Evolutionary conservation across 2,113 vertebrate species (phyloP), one percentile per base, ranked within the genome.

Genomic region (Glaucomys volans): DNA sequence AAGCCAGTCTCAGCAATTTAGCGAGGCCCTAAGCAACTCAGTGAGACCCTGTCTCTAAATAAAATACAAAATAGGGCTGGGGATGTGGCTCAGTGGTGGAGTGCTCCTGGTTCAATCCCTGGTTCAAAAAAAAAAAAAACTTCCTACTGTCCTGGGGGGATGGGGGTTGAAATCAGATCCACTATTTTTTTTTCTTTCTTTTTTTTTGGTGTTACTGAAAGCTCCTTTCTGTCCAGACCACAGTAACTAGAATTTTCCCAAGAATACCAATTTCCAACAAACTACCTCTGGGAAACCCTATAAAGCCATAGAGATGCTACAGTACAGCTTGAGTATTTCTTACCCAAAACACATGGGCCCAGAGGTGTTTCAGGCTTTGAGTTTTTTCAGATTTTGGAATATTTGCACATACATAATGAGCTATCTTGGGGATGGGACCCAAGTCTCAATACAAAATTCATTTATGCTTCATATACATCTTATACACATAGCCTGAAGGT

Each of bases 401-500:
- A 83, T 83, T 79, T 89, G n/a, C 57, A 64, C 88, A 72, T 74
- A 57, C 18, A 74, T 83, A 89, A 82, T 82, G 44, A 94, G 77
- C 18, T 75, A 90, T 90, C 69, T 90, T 94, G 87, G 59, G 93
- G 57, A 57, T 94, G 64, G 75, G 79, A 66, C 37, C 24, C 79
- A 84, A 84, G 47, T 76, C 69, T 76, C 66, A 90, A 90, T 47
- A 82, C 85, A 82, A 47, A 83, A 84, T 76, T 94, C 44, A 76
- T 84, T 37, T 76, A 94, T 67, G 87, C 66, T 90, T 76, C 37
- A n/a, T 90, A 76, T 81, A 75, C 5, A 67, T 52, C 87, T 84
- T 76, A 75, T 4, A 44, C 28, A 83, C 5, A 74, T 50, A 40
- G 44, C 79, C 69, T 47, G 69, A 77, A 76, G 44, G 24, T 16